phyloP scores from a whole-genome alignment of 2,113 vertebrate genomes.

The Carassius carassius region DNA sequence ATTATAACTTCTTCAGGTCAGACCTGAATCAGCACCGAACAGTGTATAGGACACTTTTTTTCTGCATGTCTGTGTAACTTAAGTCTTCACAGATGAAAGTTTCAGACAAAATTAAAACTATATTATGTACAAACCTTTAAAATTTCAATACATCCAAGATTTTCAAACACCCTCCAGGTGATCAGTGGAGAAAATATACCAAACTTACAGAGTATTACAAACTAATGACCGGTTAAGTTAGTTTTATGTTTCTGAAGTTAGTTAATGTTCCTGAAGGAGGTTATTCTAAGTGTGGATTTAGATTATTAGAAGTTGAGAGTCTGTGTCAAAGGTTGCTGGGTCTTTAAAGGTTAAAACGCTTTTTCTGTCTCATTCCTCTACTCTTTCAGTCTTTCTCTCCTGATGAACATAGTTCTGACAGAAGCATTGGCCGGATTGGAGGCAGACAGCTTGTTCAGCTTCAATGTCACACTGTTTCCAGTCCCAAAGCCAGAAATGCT shows the following conservation, averaged over 20 bases:
- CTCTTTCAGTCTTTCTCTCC: conserved; percentile 26
- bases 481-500: conserved; percentile 62
- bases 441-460: conserved; percentile 76
- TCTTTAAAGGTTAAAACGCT: neutral
- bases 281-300: neutral
- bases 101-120: neutral
- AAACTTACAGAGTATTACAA: neutral
- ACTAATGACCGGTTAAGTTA: neutral
- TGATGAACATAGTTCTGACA: conserved; percentile 67
- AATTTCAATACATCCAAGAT: neutral
- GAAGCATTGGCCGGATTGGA: conserved; percentile 66
- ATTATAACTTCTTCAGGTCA: conserved; percentile 13
- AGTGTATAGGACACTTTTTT: neutral
- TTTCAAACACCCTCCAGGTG: neutral
- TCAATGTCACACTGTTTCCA: conserved; percentile 53
- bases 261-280: neutral
- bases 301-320: neutral
- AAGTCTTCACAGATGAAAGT: neutral
- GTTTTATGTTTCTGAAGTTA: neutral
- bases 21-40: conserved; percentile 25
- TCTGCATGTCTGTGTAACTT: conserved; percentile 21
- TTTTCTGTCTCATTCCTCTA: neutral
- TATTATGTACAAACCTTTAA: neutral
- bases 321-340: neutral
- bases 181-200: neutral